phyloP scores from a whole-genome alignment of 2,888 invertebrate species.

The Agrochola lychnidis region DNA sequence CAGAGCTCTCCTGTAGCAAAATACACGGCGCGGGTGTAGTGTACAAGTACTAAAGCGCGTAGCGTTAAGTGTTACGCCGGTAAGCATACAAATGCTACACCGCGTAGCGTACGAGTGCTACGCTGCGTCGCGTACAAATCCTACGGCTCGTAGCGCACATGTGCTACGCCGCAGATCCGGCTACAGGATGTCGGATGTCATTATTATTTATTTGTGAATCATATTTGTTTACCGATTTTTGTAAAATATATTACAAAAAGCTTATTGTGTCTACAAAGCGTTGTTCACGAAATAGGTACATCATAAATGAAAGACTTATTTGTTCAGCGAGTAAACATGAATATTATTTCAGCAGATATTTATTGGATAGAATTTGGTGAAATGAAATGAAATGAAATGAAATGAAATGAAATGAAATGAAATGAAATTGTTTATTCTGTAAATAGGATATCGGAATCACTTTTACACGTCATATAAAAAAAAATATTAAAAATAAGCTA shows the following conservation, averaged over 20 bases:
- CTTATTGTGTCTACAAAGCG: not conserved
- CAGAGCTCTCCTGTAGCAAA: not conserved
- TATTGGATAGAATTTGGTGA: constrained; percentile 7
- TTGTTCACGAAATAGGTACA: constrained; percentile 2
- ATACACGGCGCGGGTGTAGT: not conserved
- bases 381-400: too few relatives aligned
- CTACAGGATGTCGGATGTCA: not conserved
- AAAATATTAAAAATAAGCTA: too few relatives aligned
- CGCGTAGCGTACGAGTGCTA: not conserved
- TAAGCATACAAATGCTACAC: not conserved
- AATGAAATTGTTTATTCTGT: too few relatives aligned
- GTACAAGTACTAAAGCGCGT: not conserved
- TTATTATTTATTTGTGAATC: not conserved
- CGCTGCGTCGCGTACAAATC: not conserved
- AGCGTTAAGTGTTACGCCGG: not conserved
- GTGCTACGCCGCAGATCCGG: not conserved
- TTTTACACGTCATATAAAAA: too few relatives aligned
- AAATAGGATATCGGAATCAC: too few relatives aligned
- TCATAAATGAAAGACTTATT: constrained; percentile 15
- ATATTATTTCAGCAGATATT: constrained; percentile 7
- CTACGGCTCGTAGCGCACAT: not conserved
- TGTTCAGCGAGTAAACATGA: constrained; percentile 10
- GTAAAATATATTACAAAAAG: constrained; percentile 4
- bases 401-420: too few relatives aligned
- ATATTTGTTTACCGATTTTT: constrained; percentile 8